These are phyloP conservation scores for Pangasianodon hypophthalmus DNA, from an alignment of 2,113 vertebrate genomes.

Conservation along the genomic window DNA sequence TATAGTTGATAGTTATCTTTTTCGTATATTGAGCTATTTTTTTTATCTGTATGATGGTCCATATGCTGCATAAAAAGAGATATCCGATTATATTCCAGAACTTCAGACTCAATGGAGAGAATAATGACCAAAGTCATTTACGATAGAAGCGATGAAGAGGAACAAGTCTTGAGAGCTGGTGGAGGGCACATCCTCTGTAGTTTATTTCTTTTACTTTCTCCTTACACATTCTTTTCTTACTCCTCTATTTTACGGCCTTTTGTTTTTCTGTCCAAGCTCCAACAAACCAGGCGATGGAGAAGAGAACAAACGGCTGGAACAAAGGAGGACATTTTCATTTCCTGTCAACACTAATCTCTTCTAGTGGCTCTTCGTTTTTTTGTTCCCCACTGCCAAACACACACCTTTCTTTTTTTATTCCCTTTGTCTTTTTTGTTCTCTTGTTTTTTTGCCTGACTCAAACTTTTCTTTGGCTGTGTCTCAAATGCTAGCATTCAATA, in stretches of 20 bases:
- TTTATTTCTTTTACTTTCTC: conserved; percentile 8
- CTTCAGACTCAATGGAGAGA: background rate
- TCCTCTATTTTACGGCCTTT: background rate
- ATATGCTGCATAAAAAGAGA: background rate
- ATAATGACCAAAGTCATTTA: background rate
- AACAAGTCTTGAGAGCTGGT: too few relatives aligned
- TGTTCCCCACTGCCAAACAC: background rate
- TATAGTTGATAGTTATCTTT: background rate
- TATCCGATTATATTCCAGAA: background rate
- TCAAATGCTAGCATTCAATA: conserved; percentile 1
- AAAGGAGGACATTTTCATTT: conserved; percentile 32
- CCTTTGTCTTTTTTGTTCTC: background rate
- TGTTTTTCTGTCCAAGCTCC: conserved; percentile 22
- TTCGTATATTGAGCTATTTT: background rate
- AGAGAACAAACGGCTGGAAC: conserved; percentile 17
- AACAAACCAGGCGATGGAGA: conserved; percentile 5
- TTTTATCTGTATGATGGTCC: background rate
- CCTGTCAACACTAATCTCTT: conserved; percentile 26
- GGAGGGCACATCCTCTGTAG: background rate
- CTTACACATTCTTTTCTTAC: background rate
- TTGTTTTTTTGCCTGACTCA: background rate
- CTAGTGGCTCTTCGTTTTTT: conserved; percentile 8
- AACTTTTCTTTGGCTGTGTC: background rate
- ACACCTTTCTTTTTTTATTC: background rate
- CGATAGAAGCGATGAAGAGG: background rate